phyloP scores from a whole-genome alignment of 2,113 vertebrate genomes.

The Willisornis vidua region DNA sequence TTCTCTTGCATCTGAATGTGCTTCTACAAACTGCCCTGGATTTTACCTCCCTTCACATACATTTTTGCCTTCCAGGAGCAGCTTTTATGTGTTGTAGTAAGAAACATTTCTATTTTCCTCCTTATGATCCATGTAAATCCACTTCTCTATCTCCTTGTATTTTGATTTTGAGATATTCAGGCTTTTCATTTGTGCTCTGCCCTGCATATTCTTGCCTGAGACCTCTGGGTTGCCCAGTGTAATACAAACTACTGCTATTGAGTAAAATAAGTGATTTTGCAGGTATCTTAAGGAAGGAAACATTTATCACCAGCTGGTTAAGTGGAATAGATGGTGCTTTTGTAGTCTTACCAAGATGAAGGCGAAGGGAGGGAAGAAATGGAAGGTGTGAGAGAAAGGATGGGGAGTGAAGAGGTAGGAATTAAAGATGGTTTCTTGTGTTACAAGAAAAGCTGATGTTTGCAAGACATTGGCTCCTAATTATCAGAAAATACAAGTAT shows the following conservation, averaged over 20 bases:
- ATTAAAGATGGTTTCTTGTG: neutral
- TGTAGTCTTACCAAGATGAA: neutral
- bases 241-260: neutral
- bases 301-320: neutral
- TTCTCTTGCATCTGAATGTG: neutral
- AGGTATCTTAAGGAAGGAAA: neutral
- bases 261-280: neutral
- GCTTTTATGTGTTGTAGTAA: neutral
- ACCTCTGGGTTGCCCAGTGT: neutral
- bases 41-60: neutral
- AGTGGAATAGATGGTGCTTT: neutral
- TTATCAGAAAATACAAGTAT: neutral
- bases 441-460: neutral
- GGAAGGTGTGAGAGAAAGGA: neutral
- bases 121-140: neutral
- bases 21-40: neutral
- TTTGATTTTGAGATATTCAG: neutral
- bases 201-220: neutral
- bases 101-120: neutral
- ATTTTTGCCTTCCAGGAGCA: neutral
- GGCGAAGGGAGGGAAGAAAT: neutral
- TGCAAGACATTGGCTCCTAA: neutral
- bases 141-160: neutral
- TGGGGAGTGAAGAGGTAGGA: neutral
- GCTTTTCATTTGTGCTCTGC: neutral